Conservation (phyloP, 2,797 vertebrate species). For the Leucoraja ocellata region DNA sequence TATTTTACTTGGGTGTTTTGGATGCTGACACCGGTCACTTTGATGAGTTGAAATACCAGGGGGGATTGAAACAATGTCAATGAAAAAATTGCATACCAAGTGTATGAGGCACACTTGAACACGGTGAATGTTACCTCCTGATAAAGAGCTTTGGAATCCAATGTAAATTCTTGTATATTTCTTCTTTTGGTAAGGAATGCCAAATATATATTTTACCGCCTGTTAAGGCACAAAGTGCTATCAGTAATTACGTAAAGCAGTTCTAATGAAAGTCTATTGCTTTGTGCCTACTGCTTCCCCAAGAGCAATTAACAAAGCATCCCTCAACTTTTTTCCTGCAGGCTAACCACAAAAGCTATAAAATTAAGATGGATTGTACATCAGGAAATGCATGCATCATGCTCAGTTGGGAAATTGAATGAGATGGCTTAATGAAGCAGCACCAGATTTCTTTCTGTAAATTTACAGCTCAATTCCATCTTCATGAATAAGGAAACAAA, state of each 20-base stretch:
- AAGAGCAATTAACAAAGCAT: slow-evolving; percentile 12
- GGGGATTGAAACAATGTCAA: background rate
- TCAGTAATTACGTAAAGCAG: background rate
- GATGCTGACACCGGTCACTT: background rate
- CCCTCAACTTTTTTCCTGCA: background rate
- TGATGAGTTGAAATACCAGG: background rate
- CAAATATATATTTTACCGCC: background rate
- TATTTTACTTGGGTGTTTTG: background rate
- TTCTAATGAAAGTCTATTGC: slow-evolving; percentile 14
- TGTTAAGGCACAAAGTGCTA: background rate
- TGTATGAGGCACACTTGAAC: background rate
- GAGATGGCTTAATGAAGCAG: background rate
- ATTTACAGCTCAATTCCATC: slow-evolving; percentile 21
- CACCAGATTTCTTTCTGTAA: background rate
- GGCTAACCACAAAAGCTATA: background rate
- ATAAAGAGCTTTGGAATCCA: background rate
- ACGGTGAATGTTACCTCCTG: background rate
- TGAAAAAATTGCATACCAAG: background rate
- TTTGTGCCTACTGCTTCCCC: background rate
- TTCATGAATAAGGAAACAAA: background rate
- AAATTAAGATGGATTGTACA: slow-evolving; percentile 10
- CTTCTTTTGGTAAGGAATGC: background rate
- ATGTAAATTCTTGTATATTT: background rate
- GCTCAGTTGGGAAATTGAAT: background rate
- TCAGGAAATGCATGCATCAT: background rate